A percentile compares a stretch with the other conserved stretches of the same genome.
Evolutionary conservation across 2,888 invertebrate genomes (phyloP).

Genomic region (Melieria crassipennis): DNA sequence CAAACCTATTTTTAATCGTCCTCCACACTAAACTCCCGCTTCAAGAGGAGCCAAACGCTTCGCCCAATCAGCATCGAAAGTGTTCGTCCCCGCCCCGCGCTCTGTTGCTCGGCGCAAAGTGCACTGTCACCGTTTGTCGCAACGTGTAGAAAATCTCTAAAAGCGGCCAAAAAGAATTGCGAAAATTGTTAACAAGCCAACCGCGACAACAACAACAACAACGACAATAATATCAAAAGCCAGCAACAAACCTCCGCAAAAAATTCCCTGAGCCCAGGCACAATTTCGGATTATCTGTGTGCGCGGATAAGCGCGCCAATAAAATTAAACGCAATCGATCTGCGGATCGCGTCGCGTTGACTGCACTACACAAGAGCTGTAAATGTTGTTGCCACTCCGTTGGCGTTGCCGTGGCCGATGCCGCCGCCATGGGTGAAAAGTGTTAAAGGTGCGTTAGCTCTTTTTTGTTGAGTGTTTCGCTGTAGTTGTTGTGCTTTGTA

Average conservation of each 20-base stretch:
- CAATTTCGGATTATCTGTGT: constrained; percentile 14
- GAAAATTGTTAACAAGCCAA: constrained; percentile 1
- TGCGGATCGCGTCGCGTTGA: background rate
- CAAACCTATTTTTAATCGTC: too few species aligned
- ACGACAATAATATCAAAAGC: background rate
- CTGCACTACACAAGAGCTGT: too few species aligned
- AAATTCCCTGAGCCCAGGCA: background rate
- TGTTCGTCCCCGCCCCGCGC: too few species aligned
- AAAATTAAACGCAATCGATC: constrained; percentile 11
- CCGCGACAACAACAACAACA: background rate
- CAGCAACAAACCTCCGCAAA: constrained; percentile 11
- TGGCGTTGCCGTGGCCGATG: too few species aligned
- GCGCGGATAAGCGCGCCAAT: background rate
- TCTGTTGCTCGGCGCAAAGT: too few species aligned
- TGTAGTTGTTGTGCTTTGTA: background rate
- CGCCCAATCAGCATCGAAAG: too few species aligned
- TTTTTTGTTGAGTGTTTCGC: background rate
- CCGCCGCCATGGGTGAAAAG: constrained; percentile 30
- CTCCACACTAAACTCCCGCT: too few species aligned
- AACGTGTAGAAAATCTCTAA: background rate
- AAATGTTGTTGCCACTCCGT: too few species aligned
- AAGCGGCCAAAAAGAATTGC: background rate
- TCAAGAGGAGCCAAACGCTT: too few species aligned
- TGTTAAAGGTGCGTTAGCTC: constrained; percentile 52
- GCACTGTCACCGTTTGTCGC: too few species aligned